A percentile compares a stretch with the other conserved stretches of the same genome.
Conservation (phyloP, 2,113 vertebrate species). For the Acrocephalus arundinaceus region DNA sequence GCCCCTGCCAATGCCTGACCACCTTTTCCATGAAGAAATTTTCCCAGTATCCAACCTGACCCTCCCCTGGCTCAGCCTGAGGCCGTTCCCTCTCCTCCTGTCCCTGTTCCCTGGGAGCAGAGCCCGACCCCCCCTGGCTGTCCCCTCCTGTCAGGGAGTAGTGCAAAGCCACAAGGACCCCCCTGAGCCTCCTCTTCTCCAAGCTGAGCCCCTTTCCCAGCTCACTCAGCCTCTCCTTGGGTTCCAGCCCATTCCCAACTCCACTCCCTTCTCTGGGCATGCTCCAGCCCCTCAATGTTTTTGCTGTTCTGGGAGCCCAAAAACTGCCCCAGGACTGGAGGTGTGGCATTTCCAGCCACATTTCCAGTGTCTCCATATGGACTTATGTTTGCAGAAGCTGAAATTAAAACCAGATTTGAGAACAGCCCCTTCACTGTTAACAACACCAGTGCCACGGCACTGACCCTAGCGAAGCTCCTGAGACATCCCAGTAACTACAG, state of each 20-base stretch:
- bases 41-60: fast-evolving
- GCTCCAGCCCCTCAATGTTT: not conserved
- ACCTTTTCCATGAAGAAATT: not conserved
- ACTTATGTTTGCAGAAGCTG: not conserved
- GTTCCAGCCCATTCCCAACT: not conserved
- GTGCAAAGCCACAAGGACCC: no score
- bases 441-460: not conserved
- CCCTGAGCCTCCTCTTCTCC: no score
- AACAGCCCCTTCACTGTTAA: not conserved
- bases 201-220: no score
- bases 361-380: not conserved
- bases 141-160: no score
- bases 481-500: not conserved
- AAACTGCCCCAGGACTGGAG: not conserved
- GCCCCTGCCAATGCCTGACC: not conserved
- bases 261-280: fast-evolving
- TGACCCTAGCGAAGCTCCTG: not conserved
- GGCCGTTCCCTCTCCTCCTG: not conserved
- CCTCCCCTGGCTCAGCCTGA: not conserved
- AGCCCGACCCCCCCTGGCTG: not conserved
- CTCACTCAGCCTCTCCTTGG: not conserved
- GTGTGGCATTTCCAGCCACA: not conserved
- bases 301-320: not conserved
- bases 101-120: not conserved
- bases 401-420: not conserved